Percentiles rank a stretch among this genome's conserved stretches.
Evolutionary conservation across 35 echinoderm and acorn worm species (phyloP).

Genomic region (Patiria miniata): DNA sequence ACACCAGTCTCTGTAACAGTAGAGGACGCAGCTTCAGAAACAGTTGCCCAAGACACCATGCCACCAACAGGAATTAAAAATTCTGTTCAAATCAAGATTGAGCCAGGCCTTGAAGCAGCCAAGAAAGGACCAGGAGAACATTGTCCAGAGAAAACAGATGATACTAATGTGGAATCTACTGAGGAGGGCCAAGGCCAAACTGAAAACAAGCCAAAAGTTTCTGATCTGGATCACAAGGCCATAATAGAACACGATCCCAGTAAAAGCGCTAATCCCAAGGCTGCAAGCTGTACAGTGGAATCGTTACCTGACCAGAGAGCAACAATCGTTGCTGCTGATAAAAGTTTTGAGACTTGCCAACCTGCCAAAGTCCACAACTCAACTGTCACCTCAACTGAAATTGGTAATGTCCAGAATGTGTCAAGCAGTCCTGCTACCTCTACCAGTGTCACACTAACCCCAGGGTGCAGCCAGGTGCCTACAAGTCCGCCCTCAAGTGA

Average conservation of each 20-base stretch:
- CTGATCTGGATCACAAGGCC: background rate
- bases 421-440: slow-evolving; percentile 3
- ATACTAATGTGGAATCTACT: background rate
- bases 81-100: slow-evolving; percentile 33
- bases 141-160: background rate
- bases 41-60: background rate
- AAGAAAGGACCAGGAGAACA: background rate
- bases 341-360: background rate
- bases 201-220: background rate
- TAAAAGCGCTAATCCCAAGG: background rate
- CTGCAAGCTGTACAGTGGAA: background rate
- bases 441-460: background rate
- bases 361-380: background rate
- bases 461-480: background rate
- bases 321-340: background rate
- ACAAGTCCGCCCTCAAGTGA: background rate
- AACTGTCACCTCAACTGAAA: slow-evolving; percentile 6
- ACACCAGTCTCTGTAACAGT: background rate
- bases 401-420: background rate
- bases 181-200: background rate
- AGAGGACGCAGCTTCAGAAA: background rate
- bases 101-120: slow-evolving; percentile 9
- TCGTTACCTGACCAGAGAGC: background rate
- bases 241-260: background rate
- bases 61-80: background rate